Evolutionary conservation across 2,888 invertebrate genomes (phyloP), one percentile per base, ranked within the genome.

Genomic region (Campopleginae sp.): DNA sequence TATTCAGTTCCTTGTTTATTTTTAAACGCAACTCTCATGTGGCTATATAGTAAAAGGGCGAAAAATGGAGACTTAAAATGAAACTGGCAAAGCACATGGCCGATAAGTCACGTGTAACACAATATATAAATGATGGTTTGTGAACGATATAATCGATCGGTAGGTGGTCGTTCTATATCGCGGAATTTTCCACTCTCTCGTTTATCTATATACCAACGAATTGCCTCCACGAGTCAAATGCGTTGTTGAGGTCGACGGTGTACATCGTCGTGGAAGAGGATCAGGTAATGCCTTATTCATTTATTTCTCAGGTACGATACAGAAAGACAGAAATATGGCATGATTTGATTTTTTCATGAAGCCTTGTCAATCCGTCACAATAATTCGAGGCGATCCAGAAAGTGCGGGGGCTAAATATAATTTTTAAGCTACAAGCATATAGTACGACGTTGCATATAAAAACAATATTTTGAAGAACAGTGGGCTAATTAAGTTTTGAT

Each of bases 111-210:
- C 84, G 84, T 84, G 86, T 58, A 19, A 58, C 70, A 48, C 42
- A 77, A 77, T 68, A 51, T 38, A 66, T 77, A 42, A 51, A 72
- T 75, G 58, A 58, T 61, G 27, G 71, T 63, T 48, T 79, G 72
- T 48, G 85, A 75, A 84, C 76, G 80, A 87, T 48, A 48, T 81
- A 68, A 91, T 90, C 91, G 91, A 91, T 91, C 88, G 88, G 88
- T 86, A 86, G 88, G 85, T 88, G 84, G 88, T 89, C 82, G 86
- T 82, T 84, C 84, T 86, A 82, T 82, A 87, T 81, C 84, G 82
- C 86, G 91, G 90, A 91, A 91, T 90, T 89, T 91, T 91, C 91
- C 90, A 90, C 89, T 87, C 78, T 61, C 42, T 23, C 10, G 38
- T 38, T 19, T 31, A 38, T 58, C 61, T 31, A 79, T 58, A 58